Base-by-base conservation (phyloP, 2,888 invertebrate species). In the Rambutsinella grinnellia region DNA sequence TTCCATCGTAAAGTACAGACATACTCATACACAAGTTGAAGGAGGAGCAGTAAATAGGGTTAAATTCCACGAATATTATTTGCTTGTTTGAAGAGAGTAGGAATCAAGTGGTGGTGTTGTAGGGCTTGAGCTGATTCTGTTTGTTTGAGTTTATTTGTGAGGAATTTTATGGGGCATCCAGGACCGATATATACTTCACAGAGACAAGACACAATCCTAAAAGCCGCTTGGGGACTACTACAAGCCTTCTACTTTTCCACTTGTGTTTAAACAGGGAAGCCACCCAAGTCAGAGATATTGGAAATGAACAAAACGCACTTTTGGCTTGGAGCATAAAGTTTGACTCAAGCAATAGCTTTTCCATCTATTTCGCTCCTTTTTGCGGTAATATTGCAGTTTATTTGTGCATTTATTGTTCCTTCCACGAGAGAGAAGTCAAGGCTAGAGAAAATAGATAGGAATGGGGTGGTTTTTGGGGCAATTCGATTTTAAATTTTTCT, bases 171-270 rank as follows among this genome's bases (percentile, higher is more conserved):
- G 80, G 76, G 80, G 74, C 80, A 78, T 78, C 62, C 71, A 78
- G 80, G 80, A 80, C 76, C 78, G 66, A 80, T 80, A 74, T 76
- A 78, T 78, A 80, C 78, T 80, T 80, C 71, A 56, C 72, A 76
- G 75, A 76, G 79, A 63, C 68, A 68, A 68, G 68, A 76, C 49
- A 67, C 78, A 80, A 78, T 76, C 76, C 78, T 78, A 80, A 80
- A 80, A 76, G 78, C 78, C 80, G 76, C 80, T 68, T 21, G 53
- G 80, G 80, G 80, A 80, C 76, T 71, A 69, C 56, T 68, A 62
- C 66, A 67, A 63, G 61, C 66, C 47, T 61, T 60, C 51, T 51
- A 54, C 47, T 67, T n/a, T n/a, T n/a, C n/a, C 6, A 36, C 36
- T 36, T 36, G 36, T 36, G 13, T 36, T 36, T 36, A 36, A 36